Conservation (phyloP, 2,888 invertebrate species). For the Pecten maximus region DNA sequence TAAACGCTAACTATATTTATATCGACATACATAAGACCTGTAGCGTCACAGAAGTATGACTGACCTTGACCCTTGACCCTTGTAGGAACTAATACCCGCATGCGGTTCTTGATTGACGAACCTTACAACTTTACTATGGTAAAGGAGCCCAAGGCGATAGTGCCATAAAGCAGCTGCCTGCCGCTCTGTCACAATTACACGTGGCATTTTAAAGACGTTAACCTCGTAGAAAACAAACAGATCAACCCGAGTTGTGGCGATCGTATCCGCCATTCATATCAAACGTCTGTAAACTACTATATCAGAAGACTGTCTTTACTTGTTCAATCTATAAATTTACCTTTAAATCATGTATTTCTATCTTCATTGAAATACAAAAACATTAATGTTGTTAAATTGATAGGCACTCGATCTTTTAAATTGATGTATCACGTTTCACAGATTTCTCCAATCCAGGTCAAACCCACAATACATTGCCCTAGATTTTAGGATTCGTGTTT, state of each 20-base stretch:
- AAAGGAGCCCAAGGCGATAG: background rate
- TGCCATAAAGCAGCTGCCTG: background rate
- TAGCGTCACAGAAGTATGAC: too few species aligned
- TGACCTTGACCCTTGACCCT: background rate
- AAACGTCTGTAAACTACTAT: background rate
- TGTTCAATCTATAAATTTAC: background rate
- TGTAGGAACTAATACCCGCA: too few species aligned
- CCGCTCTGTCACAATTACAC: background rate
- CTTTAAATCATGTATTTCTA: constrained; percentile 26
- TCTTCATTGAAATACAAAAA: constrained; percentile 31
- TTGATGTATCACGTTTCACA: constrained; percentile 25
- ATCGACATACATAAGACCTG: too few species aligned
- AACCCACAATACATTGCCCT: background rate
- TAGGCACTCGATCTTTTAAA: constrained; percentile 24
- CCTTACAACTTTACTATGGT: too few species aligned
- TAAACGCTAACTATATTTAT: too few species aligned
- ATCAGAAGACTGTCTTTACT: background rate
- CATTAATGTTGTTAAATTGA: constrained; percentile 26
- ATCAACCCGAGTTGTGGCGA: background rate
- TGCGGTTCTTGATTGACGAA: too few species aligned
- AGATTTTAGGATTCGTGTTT: background rate
- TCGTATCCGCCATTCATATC: background rate
- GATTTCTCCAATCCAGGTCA: background rate
- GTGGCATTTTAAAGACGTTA: background rate
- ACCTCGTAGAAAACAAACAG: background rate